Conservation (phyloP, 2,113 vertebrate species). For the Leucosticte australis region DNA sequence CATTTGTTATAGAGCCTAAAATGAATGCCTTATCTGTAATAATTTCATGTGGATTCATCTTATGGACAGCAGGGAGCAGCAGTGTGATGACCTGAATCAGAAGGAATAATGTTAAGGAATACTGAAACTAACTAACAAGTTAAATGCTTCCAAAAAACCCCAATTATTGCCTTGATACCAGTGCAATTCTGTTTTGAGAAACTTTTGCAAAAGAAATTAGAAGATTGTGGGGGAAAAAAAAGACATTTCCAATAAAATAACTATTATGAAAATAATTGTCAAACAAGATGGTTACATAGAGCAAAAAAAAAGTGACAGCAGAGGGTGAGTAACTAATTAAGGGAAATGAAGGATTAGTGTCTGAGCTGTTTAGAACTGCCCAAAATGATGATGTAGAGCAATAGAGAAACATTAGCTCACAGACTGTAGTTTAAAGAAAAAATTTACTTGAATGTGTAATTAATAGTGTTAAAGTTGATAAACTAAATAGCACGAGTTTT, state of each 20-base stretch:
- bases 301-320: neutral
- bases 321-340: neutral
- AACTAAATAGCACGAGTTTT: neutral
- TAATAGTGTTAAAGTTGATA: neutral
- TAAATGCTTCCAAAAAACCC: neutral
- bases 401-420: neutral
- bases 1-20: neutral
- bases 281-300: neutral
- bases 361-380: neutral
- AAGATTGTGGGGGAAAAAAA: neutral
- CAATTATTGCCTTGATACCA: neutral
- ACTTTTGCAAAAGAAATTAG: neutral
- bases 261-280: neutral
- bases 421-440: neutral
- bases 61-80: slow-evolving; percentile 51
- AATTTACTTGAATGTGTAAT: neutral
- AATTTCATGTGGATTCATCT: neutral
- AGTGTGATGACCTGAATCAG: neutral
- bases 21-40: neutral
- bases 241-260: neutral
- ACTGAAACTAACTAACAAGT: neutral
- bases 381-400: neutral
- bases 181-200: neutral
- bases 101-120: neutral
- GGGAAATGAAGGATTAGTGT: neutral